Evolutionary conservation across 2,888 invertebrate genomes (phyloP), one percentile per base, ranked within the genome.

Genomic region (Biston stratarius): DNA sequence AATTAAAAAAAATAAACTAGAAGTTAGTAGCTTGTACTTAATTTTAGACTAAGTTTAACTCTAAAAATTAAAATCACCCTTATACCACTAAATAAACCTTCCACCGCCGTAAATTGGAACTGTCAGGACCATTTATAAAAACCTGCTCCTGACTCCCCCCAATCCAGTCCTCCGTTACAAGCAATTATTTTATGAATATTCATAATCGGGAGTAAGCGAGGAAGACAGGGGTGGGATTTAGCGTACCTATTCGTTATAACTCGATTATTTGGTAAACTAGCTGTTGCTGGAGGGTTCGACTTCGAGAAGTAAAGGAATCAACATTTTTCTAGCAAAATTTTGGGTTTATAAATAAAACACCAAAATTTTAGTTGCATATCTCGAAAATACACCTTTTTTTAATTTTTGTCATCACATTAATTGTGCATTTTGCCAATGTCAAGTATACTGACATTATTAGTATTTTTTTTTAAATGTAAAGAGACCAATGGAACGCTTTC

Each of bases 101-200:
- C 64, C 73, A 75, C 70, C 70, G 73, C 75, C 77, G 75, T 81
- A 84, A 83, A 85, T 85, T 78, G 82, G 79, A 79, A 79, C 79
- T 74, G 83, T 84, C 82, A 80, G 67, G 67, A 75, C 79, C 80
- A 82, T 85, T 86, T 82, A 82, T 78, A 83, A 82, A 84, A 85
- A 81, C 77, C 79, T 64, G 69, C 67, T 61, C 56, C 67, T 61
- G 40, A 60, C 77, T 73, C 73, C 75, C n/a, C 79, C 79, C 76
- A 79, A 80, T 83, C 83, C 78, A 70, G 69, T 72, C 72, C 77
- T 75, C 74, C 76, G 77, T 78, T 76, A 76, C 77, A 82, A 83
- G 82, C 81, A 83, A 82, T 81, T 83, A 83, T 80, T 81, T 77
- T 79, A 83, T 84, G 81, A 85, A 83, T 85, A 83, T 84, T 84